Evolutionary conservation across 2,797 vertebrate species (phyloP), one percentile per base, ranked within the genome.

Genomic region (Myotis planiceps): DNA sequence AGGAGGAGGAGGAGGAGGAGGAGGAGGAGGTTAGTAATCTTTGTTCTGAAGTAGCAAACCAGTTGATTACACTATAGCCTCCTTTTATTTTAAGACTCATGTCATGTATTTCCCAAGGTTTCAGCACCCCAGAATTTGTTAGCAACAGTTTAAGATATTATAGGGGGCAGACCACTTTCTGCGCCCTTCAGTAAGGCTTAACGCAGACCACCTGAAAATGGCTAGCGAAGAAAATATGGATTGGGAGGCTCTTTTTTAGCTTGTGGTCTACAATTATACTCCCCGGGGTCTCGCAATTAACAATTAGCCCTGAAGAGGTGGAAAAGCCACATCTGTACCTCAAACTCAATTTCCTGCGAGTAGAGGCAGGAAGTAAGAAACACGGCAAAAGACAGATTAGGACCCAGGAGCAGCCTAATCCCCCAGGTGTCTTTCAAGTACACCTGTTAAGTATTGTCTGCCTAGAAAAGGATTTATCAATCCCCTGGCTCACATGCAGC

Each of bases 351-450:
- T 94, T 88, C 60, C 68, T 81, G 34, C 68, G 80, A 75, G 47
- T 39, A 25, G 88, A 93, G 29, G 34, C 15, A 80, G 63, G 39
- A 92, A 93, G 76, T 66, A 60, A 90, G 72, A 83, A 94, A 86
- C 23, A n/a, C 49, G 37, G 65, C 74, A 75, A 69, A 96, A 91
- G 88, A 92, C 29, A 96, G 60, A 85, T 90, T 47, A 85, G 68
- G 79, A 76, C 75, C 90, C 68, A 58, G 55, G 94, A 96, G 90
- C 93, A 29, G 23, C 32, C 90, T 66, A 72, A 90, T 96, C 42
- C 68, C 74, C 37, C 39, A 68, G 75, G 71, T 76, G 63, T 68
- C 84, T 93, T 76, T 72, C 84, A 85, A 78, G 89, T 32, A 87
- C 15, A 74, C 60, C 90, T 94, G 72, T 32, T 72, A 76, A 84